Evolutionary conservation across 2,113 vertebrate genomes (phyloP).

Genomic region (Anser cygnoides): DNA sequence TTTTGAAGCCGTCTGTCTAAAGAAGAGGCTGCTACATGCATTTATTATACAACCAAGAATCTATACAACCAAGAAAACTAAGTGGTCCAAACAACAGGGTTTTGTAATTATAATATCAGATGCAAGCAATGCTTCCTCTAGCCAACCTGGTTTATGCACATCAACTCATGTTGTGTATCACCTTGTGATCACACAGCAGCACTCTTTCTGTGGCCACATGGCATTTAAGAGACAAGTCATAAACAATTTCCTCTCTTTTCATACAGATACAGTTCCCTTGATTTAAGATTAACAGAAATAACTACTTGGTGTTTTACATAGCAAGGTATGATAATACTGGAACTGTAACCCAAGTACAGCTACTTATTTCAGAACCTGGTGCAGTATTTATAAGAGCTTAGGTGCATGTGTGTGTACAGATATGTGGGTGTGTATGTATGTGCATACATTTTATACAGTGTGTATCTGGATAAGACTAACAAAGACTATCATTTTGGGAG

Average conservation of each 20-base stretch:
- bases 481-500: neutral
- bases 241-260: neutral
- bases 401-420: neutral
- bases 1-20: neutral
- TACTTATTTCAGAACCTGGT: neutral
- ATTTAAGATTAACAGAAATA: conserved; percentile 7
- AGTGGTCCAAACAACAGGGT: neutral
- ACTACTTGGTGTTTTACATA: neutral
- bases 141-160: neutral
- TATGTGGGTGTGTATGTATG: neutral
- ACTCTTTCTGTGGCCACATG: neutral
- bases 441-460: neutral
- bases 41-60: neutral
- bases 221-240: neutral
- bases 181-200: neutral
- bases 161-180: neutral
- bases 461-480: neutral
- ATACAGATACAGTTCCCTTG: neutral
- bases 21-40: neutral
- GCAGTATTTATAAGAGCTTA: neutral
- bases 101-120: neutral
- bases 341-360: neutral
- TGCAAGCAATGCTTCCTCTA: neutral
- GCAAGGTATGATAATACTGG: neutral
- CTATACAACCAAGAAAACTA: neutral